A percentile compares a stretch with the other conserved stretches of the same genome.
Conservation (phyloP, 2,888 invertebrate species). For the Netelia virgata region DNA sequence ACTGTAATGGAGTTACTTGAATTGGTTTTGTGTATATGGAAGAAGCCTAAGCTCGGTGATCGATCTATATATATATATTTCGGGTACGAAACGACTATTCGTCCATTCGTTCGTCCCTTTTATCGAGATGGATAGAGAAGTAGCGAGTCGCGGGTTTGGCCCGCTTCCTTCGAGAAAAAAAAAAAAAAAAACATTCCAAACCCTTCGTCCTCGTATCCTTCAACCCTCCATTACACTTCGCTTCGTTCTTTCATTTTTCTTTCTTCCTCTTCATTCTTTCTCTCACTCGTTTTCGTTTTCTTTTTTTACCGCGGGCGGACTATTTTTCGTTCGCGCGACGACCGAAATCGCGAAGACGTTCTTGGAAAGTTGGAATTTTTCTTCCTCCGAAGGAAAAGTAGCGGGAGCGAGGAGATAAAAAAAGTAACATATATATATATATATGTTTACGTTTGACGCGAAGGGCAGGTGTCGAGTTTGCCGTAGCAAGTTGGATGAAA, state of each 20-base stretch:
- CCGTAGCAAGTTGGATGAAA: constrained; percentile 59
- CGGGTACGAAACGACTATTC: constrained; percentile 28
- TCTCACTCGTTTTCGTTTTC: neutral
- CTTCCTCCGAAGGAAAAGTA: neutral
- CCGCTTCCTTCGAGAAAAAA: neutral
- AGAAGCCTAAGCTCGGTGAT: too few species aligned
- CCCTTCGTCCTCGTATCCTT: constrained; percentile 15
- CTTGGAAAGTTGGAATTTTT: constrained; percentile 24
- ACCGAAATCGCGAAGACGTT: neutral
- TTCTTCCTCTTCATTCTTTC: neutral
- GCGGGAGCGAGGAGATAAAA: constrained; percentile 43
- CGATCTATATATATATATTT: constrained; percentile 40
- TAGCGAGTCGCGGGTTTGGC: constrained; percentile 19
- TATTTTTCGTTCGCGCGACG: neutral
- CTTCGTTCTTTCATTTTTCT: constrained; percentile 41
- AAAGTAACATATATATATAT: constrained; percentile 33
- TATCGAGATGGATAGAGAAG: constrained; percentile 49
- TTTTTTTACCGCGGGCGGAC: neutral
- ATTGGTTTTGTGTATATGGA: constrained; percentile 64
- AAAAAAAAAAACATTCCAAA: neutral
- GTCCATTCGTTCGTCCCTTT: constrained; percentile 33
- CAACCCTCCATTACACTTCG: constrained; percentile 22
- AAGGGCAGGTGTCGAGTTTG: constrained; percentile 63
- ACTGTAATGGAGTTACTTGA: constrained; percentile 66
- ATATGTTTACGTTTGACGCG: constrained; percentile 62